These are phyloP conservation scores for Amniataba percoides DNA, from an alignment of 2,797 vertebrate genomes.

Conservation along the genomic window DNA sequence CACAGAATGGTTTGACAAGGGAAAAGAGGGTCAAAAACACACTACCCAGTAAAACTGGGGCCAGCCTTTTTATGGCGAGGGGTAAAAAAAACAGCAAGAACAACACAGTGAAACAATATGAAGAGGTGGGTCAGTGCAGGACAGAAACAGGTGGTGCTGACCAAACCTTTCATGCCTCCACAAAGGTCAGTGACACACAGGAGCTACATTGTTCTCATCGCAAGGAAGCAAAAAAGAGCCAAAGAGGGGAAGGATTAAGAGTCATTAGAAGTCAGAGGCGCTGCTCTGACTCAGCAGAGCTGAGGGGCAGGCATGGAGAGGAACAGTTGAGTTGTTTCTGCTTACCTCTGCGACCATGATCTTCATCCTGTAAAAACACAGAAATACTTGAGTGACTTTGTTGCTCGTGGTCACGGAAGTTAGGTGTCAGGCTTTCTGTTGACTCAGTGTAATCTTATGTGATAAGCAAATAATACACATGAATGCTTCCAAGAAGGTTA, in stretches of 20 bases:
- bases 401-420: conserved; percentile 32
- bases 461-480: conserved; percentile 17
- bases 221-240: conserved; percentile 64
- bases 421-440: conserved; percentile 37
- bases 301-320: conserved; percentile 31
- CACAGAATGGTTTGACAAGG: conserved; percentile 2
- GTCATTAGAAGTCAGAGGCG: conserved; percentile 67
- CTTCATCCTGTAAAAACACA: conserved; percentile 82
- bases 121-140: conserved; percentile 63
- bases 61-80: conserved; percentile 49
- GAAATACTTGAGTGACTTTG: conserved; percentile 48
- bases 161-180: conserved; percentile 71
- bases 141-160: conserved; percentile 75
- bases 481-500: not conserved
- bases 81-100: conserved; percentile 59
- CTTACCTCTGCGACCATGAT: conserved; percentile 83
- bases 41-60: conserved; percentile 46
- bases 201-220: conserved; percentile 60
- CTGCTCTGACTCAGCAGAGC: conserved; percentile 65
- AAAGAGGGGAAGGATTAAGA: conserved; percentile 63
- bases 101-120: conserved; percentile 69
- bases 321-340: conserved; percentile 42
- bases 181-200: conserved; percentile 76
- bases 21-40: conserved; percentile 45
- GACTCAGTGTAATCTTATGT: conserved; percentile 17